Evolutionary conservation across 2,888 invertebrate genomes (phyloP).

Genomic region (Xanthia togata): DNA sequence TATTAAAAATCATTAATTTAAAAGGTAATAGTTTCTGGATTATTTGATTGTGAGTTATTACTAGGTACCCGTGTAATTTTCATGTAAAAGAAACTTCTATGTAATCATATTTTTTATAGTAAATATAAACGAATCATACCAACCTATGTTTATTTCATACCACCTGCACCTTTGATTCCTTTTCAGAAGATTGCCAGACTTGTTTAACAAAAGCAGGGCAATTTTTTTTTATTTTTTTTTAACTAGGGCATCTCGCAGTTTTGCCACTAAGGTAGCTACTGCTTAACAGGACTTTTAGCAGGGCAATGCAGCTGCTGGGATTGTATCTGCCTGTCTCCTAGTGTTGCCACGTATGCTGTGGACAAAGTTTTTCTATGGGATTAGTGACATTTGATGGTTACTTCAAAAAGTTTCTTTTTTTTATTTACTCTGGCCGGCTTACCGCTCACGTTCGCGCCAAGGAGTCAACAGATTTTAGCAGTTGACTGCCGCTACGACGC

Average conservation of each 20-base stretch:
- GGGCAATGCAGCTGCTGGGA: background rate
- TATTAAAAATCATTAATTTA: constrained; percentile 39
- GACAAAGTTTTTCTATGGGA: no score
- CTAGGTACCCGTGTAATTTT: constrained; percentile 60
- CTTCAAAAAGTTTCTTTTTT: background rate
- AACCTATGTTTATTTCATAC: constrained; percentile 47
- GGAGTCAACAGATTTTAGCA: background rate
- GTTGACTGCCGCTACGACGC: background rate
- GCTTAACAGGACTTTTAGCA: no score
- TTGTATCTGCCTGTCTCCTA: background rate
- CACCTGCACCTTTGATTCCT: background rate
- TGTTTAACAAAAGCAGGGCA: no score
- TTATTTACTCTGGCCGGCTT: background rate
- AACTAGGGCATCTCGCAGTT: no score
- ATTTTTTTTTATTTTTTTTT: no score
- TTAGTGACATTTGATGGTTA: background rate
- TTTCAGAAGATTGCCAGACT: constrained; percentile 12
- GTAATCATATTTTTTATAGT: constrained; percentile 79
- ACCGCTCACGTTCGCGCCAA: background rate
- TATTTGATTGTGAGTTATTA: constrained; percentile 53
- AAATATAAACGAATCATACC: constrained; percentile 71
- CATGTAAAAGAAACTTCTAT: constrained; percentile 69
- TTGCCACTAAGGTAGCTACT: no score
- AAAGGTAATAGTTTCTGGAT: constrained; percentile 49
- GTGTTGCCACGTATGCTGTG: background rate